Evolutionary conservation across 2,113 vertebrate genomes (phyloP).

Genomic region (Phrynosoma blainvillii): DNA sequence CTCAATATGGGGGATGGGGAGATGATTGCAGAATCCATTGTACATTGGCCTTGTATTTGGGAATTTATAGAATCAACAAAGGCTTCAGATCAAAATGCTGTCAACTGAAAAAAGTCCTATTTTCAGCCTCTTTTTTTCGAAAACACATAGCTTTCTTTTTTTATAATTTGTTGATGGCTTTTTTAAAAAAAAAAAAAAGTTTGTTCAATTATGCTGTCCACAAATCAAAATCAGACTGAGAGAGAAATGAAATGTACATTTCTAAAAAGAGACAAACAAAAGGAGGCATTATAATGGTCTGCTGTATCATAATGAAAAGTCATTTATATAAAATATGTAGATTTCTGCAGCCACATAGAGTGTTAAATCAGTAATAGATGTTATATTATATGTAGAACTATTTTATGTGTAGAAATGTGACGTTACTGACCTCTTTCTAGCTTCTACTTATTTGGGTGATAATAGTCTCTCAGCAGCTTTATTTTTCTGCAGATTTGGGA

Average conservation of each 20-base stretch:
- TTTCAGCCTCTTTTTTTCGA: neutral
- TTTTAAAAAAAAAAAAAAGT: neutral
- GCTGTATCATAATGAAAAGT: neutral
- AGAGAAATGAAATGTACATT: neutral
- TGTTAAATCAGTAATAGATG: neutral
- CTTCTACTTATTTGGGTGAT: neutral
- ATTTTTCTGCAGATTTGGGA: slow-evolving; percentile 3
- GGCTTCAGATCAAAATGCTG: slow-evolving; percentile 5
- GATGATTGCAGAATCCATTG: slow-evolving; percentile 21
- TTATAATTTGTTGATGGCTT: neutral
- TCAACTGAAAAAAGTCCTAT: neutral
- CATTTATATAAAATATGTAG: slow-evolving; percentile 2
- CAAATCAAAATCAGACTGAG: neutral
- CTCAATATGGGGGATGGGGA: neutral
- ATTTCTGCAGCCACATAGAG: neutral
- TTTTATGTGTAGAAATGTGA: neutral
- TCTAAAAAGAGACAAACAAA: slow-evolving; percentile 21
- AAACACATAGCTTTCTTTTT: neutral
- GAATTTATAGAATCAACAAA: slow-evolving; percentile 33
- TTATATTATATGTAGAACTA: neutral
- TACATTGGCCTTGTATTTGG: slow-evolving; percentile 7
- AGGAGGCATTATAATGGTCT: neutral
- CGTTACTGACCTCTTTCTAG: slow-evolving; percentile 1
- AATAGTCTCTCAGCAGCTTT: neutral
- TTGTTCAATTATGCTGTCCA: neutral